Percentiles rank a stretch among this genome's conserved stretches.
Evolutionary conservation across 2,113 vertebrate species (phyloP).

Genomic region (Saimiri boliviensis): DNA sequence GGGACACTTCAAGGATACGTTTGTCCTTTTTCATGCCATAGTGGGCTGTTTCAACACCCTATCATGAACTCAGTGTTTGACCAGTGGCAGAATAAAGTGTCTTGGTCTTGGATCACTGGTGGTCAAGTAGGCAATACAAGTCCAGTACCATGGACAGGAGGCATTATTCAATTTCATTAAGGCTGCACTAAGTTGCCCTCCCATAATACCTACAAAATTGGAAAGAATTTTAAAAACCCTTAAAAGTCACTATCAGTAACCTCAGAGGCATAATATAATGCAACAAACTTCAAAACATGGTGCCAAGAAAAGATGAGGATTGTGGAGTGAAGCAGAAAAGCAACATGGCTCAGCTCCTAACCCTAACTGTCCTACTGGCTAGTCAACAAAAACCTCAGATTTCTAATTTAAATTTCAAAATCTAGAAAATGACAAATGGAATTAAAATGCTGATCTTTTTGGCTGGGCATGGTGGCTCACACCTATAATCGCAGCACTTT

Average conservation of each 20-base stretch:
- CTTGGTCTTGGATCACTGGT: background rate
- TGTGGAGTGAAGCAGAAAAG: background rate
- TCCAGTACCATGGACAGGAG: background rate
- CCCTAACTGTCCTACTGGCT: background rate
- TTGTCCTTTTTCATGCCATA: background rate
- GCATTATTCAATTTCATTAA: background rate
- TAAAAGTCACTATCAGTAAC: background rate
- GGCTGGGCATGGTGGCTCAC: too few species aligned
- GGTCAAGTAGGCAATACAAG: background rate
- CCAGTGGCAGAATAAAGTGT: background rate
- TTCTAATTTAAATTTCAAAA: background rate
- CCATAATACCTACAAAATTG: background rate
- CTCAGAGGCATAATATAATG: background rate
- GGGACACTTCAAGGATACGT: conserved; percentile 33
- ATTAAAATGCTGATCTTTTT: background rate
- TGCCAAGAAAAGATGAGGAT: background rate
- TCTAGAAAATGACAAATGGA: background rate
- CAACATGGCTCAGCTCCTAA: background rate
- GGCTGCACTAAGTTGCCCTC: background rate
- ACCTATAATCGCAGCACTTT: too few species aligned
- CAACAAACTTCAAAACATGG: background rate
- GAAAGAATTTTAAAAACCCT: background rate
- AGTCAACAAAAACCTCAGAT: background rate
- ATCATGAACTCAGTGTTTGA: background rate
- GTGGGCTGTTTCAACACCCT: background rate